Evolutionary conservation across 2,888 invertebrate genomes (phyloP).

Genomic region (Acronicta leporina): DNA sequence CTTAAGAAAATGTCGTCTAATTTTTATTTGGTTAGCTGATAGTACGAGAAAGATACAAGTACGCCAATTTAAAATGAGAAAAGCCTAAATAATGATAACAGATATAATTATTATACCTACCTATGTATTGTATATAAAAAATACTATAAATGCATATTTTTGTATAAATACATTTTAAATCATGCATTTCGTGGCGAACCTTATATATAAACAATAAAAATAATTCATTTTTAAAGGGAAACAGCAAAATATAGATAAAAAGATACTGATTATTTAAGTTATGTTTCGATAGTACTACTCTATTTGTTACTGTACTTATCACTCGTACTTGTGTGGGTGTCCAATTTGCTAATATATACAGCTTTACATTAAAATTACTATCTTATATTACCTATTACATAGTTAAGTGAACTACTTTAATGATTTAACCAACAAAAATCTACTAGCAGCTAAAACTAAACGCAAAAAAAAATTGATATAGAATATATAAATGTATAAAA

Average conservation of each 20-base stretch:
- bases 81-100: neutral
- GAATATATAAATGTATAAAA: neutral
- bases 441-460: too few relatives aligned
- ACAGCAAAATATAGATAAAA: too few relatives aligned
- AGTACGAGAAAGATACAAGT: neutral
- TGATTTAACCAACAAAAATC: neutral
- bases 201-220: too few relatives aligned
- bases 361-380: slow-evolving; percentile 39
- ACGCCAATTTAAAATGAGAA: neutral
- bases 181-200: slow-evolving; percentile 5
- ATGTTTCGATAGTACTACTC: slow-evolving; percentile 4
- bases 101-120: neutral
- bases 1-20: slow-evolving; percentile 2
- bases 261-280: slow-evolving; percentile 5
- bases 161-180: neutral
- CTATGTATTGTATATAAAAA: neutral
- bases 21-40: slow-evolving; percentile 5
- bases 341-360: slow-evolving; percentile 72
- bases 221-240: too few relatives aligned
- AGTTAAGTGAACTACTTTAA: neutral
- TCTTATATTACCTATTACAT: slow-evolving; percentile 23
- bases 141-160: neutral
- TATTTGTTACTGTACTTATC: slow-evolving; percentile 62
- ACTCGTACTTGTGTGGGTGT: slow-evolving; percentile 77
- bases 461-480: neutral